Conservation (phyloP, 2,113 vertebrate genomes). For the Lepus americanus region DNA sequence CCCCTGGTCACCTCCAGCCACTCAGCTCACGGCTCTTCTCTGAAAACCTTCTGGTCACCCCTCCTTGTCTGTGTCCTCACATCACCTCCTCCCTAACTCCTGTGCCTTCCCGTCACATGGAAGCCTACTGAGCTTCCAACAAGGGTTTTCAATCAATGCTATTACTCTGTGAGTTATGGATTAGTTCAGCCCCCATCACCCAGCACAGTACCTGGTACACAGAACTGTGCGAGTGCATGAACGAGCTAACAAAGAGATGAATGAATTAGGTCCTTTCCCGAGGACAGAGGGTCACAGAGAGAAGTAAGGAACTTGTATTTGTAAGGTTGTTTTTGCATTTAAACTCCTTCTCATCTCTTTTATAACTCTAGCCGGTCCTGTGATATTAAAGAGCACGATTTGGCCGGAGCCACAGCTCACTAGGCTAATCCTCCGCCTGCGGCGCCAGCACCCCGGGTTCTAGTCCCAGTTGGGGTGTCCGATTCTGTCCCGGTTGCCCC, state of each 20-base stretch:
- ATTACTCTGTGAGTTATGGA: neutral
- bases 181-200: neutral
- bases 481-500: no score
- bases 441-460: no score
- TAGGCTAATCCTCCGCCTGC: no score
- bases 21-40: neutral
- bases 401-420: no score
- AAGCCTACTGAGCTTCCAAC: neutral
- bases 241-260: neutral
- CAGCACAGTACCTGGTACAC: neutral
- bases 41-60: neutral
- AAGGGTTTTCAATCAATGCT: neutral
- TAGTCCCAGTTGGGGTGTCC: no score
- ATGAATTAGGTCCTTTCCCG: neutral
- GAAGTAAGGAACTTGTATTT: slow-evolving; percentile 1
- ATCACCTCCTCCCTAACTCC: neutral
- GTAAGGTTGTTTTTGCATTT: neutral
- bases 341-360: neutral
- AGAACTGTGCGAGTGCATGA: neutral
- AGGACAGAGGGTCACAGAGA: neutral
- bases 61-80: neutral
- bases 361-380: neutral
- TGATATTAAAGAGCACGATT: neutral
- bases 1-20: neutral
- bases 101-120: no score